Percentiles rank a stretch among this genome's conserved stretches.
These are phyloP conservation scores for Aviceda subcristata DNA, from an alignment of 2,113 vertebrate genomes.

Conservation along the genomic window DNA sequence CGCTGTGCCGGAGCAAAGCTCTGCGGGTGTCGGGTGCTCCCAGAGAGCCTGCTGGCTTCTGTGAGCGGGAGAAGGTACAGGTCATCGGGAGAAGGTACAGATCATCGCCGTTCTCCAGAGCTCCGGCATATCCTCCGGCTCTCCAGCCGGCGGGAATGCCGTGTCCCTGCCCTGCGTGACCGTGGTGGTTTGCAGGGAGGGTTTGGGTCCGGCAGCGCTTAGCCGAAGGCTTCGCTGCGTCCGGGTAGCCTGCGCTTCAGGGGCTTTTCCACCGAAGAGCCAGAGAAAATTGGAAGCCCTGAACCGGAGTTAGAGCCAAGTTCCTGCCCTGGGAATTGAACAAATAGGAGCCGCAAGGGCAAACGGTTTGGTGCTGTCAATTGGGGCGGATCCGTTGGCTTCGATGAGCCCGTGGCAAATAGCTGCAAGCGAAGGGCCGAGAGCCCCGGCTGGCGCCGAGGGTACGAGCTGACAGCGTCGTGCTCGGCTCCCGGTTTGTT, in stretches of 20 bases:
- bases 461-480: background rate
- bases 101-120: background rate
- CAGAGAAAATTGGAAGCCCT: background rate
- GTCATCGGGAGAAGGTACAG: background rate
- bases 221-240: background rate
- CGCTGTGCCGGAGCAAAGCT: background rate
- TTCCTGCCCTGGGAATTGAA: background rate
- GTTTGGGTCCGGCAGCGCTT: background rate
- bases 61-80: background rate
- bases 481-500: background rate
- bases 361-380: background rate
- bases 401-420: background rate
- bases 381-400: background rate
- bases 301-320: background rate
- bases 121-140: background rate
- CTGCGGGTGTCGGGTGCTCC: background rate
- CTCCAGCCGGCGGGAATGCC: background rate
- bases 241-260: fast-evolving
- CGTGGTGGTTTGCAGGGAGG: background rate
- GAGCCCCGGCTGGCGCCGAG: background rate
- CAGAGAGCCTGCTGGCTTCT: background rate
- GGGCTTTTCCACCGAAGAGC: background rate
- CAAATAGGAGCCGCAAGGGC: background rate
- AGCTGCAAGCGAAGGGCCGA: background rate
- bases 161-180: background rate